A percentile compares a stretch with the other conserved stretches of the same genome.
Conservation (phyloP, 92 coral and sea anemone species). For the Siderastrea siderea region DNA sequence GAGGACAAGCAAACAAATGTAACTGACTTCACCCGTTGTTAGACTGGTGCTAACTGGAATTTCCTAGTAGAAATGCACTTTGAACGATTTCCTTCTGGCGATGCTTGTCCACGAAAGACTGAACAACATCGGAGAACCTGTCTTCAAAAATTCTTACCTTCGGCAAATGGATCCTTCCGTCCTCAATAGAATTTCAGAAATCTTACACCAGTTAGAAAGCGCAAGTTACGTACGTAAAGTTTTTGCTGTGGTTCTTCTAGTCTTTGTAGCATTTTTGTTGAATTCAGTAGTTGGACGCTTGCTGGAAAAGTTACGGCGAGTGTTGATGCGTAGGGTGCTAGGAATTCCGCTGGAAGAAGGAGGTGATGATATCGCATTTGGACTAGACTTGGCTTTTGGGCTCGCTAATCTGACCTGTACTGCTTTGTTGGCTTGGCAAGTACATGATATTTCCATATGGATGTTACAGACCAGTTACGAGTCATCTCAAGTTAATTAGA, state of each 20-base stretch:
- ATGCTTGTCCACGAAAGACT: conserved; percentile 51
- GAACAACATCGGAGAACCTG: conserved; percentile 37
- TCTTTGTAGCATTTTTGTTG: conserved; percentile 57
- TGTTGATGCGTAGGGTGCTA: conserved; percentile 45
- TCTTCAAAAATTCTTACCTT: conserved; percentile 29
- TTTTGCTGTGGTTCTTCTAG: conserved; percentile 38
- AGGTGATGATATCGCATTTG: conserved; percentile 49
- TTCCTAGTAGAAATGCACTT: conserved; percentile 15
- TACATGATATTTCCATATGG: conserved; percentile 58
- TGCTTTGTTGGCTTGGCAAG: conserved; percentile 71
- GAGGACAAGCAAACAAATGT: background rate
- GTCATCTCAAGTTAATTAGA: background rate
- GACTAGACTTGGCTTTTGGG: conserved; percentile 67
- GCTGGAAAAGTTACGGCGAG: conserved; percentile 45
- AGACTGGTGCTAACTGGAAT: background rate
- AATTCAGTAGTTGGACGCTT: conserved; percentile 64
- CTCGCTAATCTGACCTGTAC: conserved; percentile 69
- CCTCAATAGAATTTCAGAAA: conserved; percentile 28
- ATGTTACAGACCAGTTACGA: conserved; percentile 50
- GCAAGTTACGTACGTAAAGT: conserved; percentile 48
- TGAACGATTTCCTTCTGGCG: background rate
- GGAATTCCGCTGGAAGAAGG: conserved; percentile 4
- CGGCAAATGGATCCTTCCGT: conserved; percentile 53
- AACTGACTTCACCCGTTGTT: background rate
- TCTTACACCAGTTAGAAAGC: conserved; percentile 50